Evolutionary conservation across 2,113 vertebrate species (phyloP), one percentile per base, ranked within the genome.

Genomic region (Erythrocercus mccallii): DNA sequence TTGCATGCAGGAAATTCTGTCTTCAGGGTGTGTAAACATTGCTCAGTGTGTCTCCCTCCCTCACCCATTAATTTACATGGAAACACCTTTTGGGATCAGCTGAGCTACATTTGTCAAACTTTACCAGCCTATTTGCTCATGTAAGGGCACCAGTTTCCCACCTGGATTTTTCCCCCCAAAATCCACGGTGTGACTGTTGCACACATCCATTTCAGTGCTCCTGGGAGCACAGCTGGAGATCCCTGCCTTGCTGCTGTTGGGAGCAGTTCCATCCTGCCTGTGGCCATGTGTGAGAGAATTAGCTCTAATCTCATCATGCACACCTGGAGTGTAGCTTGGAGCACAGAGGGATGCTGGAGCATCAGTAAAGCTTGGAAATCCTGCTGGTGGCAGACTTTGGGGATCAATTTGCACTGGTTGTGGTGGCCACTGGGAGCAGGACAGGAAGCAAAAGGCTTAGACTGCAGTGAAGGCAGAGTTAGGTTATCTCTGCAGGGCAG

Each of bases 141-240:
- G 44, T n/a, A 11, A 79, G 13, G 33, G 19, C 2, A 0, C 23
- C 30, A 30, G 23, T 74, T 92, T 87, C 33, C 61, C 44, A 71
- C 25, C 12, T 81, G 53, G 57, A 31, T 92, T 93, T 93, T 78
- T 78, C 23, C 22, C 23, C 44, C 60, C 65, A 21, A 42, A 91
- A 31, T n/a, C 42, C 8, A 0, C 0, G 0, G 4, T 28, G 60
- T 73, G 72, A 51, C 54, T n/a, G 10, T 2, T 27, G 14, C 44
- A 37, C 18, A 1, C 11, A 30, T 38, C 54, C 58, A 21, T 57
- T 57, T 24, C n/a, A 44, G 5, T 19, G 54, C 19, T 57, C 4
- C 60, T 73, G 69, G n/a, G 45, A 76, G 48, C 2, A 0, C 72
- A 54, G 66, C 62, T 86, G 83, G 48, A 69, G 65, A 48, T 12